phyloP scores from a whole-genome alignment of 1,140 invertebrate genomes.

The Batillaria attramentaria region DNA sequence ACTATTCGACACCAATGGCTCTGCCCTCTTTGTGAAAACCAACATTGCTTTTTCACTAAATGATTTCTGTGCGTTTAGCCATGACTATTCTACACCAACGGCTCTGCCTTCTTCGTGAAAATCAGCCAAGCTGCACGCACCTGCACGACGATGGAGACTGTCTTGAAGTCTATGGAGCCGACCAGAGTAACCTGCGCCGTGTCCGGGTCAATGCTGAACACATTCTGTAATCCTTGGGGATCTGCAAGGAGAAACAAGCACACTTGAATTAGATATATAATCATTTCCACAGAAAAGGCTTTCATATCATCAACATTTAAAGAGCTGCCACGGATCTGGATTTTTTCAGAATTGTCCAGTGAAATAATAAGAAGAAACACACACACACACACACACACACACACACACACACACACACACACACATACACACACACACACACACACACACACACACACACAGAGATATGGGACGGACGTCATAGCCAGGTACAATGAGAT shows the following conservation, averaged over 20 bases:
- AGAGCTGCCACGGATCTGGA: too few species aligned
- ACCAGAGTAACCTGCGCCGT: slow-evolving; percentile 35
- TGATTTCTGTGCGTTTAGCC: background rate
- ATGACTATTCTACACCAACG: background rate
- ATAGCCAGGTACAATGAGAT: too few species aligned
- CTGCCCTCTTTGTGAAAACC: background rate
- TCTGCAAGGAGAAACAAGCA: slow-evolving; percentile 1
- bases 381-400: too few species aligned
- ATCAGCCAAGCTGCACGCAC: slow-evolving; percentile 17
- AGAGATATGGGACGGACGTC: too few species aligned
- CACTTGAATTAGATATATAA: too few species aligned
- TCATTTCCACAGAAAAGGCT: too few species aligned
- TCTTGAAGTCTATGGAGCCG: background rate
- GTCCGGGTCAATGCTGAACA: slow-evolving; percentile 30
- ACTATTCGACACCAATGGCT: background rate
- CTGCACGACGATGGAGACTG: slow-evolving; percentile 35
- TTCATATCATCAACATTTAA: too few species aligned
- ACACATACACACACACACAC: too few species aligned
- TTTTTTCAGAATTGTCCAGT: too few species aligned
- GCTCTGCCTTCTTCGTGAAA: background rate
- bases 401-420: too few species aligned
- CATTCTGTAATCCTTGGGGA: slow-evolving; percentile 15
- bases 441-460: too few species aligned
- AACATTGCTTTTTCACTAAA: background rate
- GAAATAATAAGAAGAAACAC: too few species aligned